Evolutionary conservation across 1,140 invertebrate species (phyloP).

Genomic region (Nasonia giraulti): DNA sequence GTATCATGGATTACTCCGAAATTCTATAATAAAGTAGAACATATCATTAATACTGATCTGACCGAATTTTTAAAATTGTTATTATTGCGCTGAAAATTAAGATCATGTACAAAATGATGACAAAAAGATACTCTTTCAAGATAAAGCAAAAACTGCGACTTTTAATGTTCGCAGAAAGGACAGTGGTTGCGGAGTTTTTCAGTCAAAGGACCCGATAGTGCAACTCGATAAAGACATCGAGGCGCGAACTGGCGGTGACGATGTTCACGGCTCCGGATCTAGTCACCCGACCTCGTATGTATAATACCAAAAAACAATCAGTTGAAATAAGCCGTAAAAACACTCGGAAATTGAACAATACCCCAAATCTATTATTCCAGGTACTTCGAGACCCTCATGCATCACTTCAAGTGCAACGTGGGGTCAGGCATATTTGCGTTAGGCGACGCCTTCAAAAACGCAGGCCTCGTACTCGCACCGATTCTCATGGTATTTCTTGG

Average conservation of each 20-base stretch:
- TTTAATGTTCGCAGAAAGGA: slow-evolving; percentile 58
- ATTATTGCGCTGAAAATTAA: too few relatives aligned
- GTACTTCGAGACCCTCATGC: slow-evolving; percentile 83
- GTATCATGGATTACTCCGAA: too few relatives aligned
- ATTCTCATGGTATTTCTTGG: slow-evolving; percentile 80
- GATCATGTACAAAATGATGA: too few relatives aligned
- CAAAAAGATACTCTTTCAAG: too few relatives aligned
- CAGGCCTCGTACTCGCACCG: slow-evolving; percentile 80
- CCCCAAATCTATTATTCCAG: slow-evolving; percentile 67
- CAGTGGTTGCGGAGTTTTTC: slow-evolving; percentile 70
- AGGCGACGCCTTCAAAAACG: slow-evolving; percentile 85
- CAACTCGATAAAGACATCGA: slow-evolving; percentile 67
- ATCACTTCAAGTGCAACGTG: slow-evolving; percentile 85
- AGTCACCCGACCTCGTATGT: slow-evolving; percentile 76
- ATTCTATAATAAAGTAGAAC: too few relatives aligned
- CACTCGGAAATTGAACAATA: neutral
- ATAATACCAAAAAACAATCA: neutral
- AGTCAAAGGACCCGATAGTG: slow-evolving; percentile 75
- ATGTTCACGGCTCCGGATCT: slow-evolving; percentile 70
- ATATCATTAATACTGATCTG: too few relatives aligned
- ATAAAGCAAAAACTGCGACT: too few relatives aligned
- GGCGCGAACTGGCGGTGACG: slow-evolving; percentile 33
- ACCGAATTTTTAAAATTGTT: too few relatives aligned
- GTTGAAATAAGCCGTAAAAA: too few relatives aligned
- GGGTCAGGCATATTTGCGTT: slow-evolving; percentile 85